phyloP scores from a whole-genome alignment of 2,888 invertebrate genomes.

The Pammene aurita region DNA sequence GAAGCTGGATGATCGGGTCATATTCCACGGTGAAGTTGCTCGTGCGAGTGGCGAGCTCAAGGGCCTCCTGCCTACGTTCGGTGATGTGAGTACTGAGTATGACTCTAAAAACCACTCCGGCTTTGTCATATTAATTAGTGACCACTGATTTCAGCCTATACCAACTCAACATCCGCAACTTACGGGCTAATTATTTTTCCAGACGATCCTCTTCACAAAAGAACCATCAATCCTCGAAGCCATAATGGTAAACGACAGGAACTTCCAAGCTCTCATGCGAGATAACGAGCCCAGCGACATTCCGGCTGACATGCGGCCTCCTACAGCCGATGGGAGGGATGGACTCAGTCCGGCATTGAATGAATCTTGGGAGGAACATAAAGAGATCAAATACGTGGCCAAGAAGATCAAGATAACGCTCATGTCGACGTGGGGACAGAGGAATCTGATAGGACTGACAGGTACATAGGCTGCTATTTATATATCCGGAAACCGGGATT shows the following conservation, averaged over 20 bases:
- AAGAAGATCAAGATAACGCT: conserved; percentile 81
- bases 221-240: conserved; percentile 87
- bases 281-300: conserved; percentile 67
- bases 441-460: conserved; percentile 83
- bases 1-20: conserved; percentile 85
- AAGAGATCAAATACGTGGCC: conserved; percentile 64
- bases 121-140: too few relatives aligned
- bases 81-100: conserved; percentile 82
- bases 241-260: conserved; percentile 68
- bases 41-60: conserved; percentile 89
- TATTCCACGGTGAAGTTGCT: conserved; percentile 92
- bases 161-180: neutral
- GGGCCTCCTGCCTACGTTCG: conserved; percentile 87
- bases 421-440: conserved; percentile 86
- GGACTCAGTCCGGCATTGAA: conserved; percentile 51
- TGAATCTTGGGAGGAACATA: conserved; percentile 52
- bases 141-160: too few relatives aligned
- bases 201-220: conserved; percentile 94
- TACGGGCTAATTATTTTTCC: conserved; percentile 50
- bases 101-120: too few relatives aligned
- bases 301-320: conserved; percentile 79
- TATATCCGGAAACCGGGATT: too few relatives aligned
- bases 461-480: conserved; percentile 63
- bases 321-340: conserved; percentile 80
- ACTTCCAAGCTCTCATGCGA: conserved; percentile 70